phyloP scores from a whole-genome alignment of 2,113 vertebrate genomes.

The Ctenomys sociabilis region DNA sequence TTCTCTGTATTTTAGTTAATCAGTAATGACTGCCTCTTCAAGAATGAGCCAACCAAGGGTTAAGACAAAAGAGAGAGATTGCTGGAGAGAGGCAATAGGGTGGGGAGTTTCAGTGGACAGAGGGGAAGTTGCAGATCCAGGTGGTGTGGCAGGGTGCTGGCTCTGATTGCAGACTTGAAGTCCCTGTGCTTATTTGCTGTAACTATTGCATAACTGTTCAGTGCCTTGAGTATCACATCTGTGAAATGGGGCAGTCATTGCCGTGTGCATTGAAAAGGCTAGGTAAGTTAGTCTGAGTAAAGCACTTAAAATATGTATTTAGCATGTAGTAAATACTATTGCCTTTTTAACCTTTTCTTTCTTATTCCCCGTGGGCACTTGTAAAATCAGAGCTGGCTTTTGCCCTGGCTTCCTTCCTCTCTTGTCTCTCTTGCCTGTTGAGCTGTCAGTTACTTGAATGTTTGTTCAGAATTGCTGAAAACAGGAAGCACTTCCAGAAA shows the following conservation, averaged over 20 bases:
- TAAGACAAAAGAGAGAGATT: not conserved
- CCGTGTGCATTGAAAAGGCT: rapidly evolving
- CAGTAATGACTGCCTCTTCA: not conserved
- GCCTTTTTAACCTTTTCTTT: rapidly evolving
- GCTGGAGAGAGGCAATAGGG: not conserved
- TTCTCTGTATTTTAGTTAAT: not conserved
- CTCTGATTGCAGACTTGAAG: not conserved
- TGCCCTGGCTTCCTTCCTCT: not conserved
- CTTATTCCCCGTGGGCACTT: not conserved
- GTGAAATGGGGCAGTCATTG: not conserved
- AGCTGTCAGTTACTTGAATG: not conserved
- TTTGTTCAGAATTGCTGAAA: not conserved
- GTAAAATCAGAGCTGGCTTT: not conserved
- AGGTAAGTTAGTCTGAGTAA: not conserved
- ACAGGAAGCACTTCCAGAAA: not conserved
- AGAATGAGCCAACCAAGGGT: not conserved
- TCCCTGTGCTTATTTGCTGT: rapidly evolving
- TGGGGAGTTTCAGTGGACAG: no score
- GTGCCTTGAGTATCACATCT: not conserved
- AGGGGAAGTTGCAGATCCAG: not conserved
- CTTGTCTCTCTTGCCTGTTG: not conserved
- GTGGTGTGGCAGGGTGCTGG: rapidly evolving
- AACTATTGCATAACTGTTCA: rapidly evolving
- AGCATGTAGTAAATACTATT: rapidly evolving
- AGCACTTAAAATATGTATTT: rapidly evolving